Conservation (phyloP, 92 coral and sea anemone species). For the Epizoanthus illoricatus region DNA sequence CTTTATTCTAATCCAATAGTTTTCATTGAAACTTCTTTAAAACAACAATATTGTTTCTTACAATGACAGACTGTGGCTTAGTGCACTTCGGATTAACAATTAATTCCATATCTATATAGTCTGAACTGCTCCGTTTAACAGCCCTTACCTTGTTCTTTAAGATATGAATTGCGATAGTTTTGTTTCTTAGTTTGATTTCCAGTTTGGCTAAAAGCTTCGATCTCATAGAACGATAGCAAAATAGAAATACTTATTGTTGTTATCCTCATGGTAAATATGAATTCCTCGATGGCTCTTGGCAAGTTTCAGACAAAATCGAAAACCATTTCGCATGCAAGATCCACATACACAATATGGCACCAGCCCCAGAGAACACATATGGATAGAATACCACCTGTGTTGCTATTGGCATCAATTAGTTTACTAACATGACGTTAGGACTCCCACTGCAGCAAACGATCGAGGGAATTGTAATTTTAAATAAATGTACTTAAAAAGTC, state of each 20-base stretch:
- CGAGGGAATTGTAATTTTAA: neutral
- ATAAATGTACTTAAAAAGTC: neutral
- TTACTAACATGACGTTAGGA: conserved; percentile 8
- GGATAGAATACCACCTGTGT: neutral
- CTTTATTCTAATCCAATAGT: no score
- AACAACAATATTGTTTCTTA: no score
- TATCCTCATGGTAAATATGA: neutral
- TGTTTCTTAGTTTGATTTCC: neutral
- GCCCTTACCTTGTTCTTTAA: neutral
- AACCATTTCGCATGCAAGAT: neutral
- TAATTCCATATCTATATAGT: no score
- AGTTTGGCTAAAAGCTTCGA: neutral
- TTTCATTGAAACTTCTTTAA: no score
- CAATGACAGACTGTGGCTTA: no score
- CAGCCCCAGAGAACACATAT: neutral
- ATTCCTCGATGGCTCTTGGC: neutral
- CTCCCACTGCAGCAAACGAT: neutral
- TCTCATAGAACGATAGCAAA: neutral
- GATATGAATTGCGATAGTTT: neutral
- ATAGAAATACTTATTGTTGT: neutral
- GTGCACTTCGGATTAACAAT: no score
- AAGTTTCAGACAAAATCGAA: conserved; percentile 2
- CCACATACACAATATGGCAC: neutral
- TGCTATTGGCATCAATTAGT: neutral
- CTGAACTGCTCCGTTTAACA: no score